phyloP scores from a whole-genome alignment of 2,888 invertebrate species.

The Barypeithes pellucidus region DNA sequence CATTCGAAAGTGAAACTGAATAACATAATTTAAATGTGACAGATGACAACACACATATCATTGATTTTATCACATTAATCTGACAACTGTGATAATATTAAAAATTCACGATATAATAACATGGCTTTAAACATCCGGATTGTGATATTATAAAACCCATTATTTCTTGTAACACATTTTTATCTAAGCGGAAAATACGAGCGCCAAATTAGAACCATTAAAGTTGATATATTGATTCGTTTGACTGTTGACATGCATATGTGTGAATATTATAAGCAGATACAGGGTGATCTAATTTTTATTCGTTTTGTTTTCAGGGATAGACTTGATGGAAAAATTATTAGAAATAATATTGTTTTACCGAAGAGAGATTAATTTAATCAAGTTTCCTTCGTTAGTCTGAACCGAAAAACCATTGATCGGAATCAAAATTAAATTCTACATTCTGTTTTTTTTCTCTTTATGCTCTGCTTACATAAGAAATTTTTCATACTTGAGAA shows the following conservation, averaged over 20 bases:
- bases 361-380: too few relatives aligned
- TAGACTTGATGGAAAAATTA: too few relatives aligned
- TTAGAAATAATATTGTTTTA: too few relatives aligned
- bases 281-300: slow-evolving; percentile 11
- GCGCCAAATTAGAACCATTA: slow-evolving; percentile 24
- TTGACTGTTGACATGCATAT: slow-evolving; percentile 10
- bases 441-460: too few relatives aligned
- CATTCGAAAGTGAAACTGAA: slow-evolving; percentile 1
- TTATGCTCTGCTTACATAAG: too few relatives aligned
- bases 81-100: slow-evolving; percentile 32
- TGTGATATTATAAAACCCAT: slow-evolving; percentile 28
- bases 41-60: slow-evolving; percentile 3
- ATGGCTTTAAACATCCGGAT: slow-evolving; percentile 35
- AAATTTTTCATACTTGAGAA: too few relatives aligned
- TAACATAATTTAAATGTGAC: slow-evolving; percentile 13
- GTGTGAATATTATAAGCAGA: background rate
- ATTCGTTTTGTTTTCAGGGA: too few relatives aligned
- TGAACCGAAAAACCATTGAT: too few relatives aligned
- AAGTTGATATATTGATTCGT: slow-evolving; percentile 10
- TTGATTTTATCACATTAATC: slow-evolving; percentile 12
- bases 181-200: slow-evolving; percentile 44
- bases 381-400: too few relatives aligned
- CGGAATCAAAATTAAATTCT: too few relatives aligned
- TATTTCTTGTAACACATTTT: slow-evolving; percentile 33
- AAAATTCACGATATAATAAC: background rate